Conservation (phyloP, 2,797 vertebrate genomes). For the Anguilla pacifica region DNA sequence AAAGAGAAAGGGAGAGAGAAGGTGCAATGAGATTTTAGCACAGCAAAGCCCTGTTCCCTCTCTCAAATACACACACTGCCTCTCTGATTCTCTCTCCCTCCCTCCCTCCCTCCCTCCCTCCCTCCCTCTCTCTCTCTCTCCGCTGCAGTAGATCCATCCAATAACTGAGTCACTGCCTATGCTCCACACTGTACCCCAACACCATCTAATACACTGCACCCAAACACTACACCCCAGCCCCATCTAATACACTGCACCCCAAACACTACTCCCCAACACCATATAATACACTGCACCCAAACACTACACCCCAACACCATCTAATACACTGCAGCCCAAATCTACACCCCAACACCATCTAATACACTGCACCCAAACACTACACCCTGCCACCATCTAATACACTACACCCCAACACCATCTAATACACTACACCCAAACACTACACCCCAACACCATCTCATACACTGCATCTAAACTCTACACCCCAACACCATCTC, state of each 20-base stretch:
- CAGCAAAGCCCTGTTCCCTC: slow-evolving; percentile 43
- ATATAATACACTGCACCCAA: background rate
- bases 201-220: background rate
- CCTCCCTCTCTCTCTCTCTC: slow-evolving; percentile 30
- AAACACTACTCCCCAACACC: background rate
- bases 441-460: background rate
- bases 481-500: background rate
- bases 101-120: background rate
- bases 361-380: background rate
- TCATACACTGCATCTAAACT: background rate
- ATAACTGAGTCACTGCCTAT: slow-evolving; percentile 53
- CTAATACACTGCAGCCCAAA: background rate
- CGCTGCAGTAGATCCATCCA: slow-evolving; percentile 63
- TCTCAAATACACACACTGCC: background rate
- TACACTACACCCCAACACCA: background rate
- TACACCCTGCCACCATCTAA: background rate
- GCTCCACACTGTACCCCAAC: background rate
- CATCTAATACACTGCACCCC: background rate
- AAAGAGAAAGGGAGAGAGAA: slow-evolving; percentile 53
- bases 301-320: background rate
- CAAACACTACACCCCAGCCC: background rate
- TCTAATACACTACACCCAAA: background rate
- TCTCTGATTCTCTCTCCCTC: background rate
- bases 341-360: background rate
- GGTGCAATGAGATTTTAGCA: slow-evolving; percentile 60